Base-by-base conservation (phyloP, 1,140 invertebrate genomes). In the Papilio helenus region DNA sequence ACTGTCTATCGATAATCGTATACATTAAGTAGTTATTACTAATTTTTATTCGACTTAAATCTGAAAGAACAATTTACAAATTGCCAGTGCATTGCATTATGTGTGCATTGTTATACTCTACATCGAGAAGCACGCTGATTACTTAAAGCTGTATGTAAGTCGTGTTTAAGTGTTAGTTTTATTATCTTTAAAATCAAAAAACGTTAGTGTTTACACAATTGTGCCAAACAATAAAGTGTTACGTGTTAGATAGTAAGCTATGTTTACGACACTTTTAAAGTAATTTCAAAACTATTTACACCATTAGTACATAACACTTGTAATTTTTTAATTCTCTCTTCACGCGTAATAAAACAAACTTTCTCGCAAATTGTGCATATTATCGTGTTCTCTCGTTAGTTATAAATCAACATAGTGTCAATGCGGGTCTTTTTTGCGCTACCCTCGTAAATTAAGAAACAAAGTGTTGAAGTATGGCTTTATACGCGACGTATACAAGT, bases 321-420 rank as follows among this genome's bases (percentile, higher is more conserved):
- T 34, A 29, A 68, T 51, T 5, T 74, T 65, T 77, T 65, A 77
- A 77, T 77, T 77, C 16, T 46, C 76, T 77, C 76, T 77, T 77
- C 76, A 65, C 76, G 76, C 76, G 76, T 77, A 23, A 77, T 77
- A 77, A 77, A 77, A 44, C 76, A 77, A 68, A 77, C 76, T 77
- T 77, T 77, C 76, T 65, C 76, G 55, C 76, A 49, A 77, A 77
- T 76, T 76, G 49, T 76, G 73, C 73, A 76, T 77, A 65, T 77
- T 77, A 44, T 65, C 76, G n/a, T 44, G 76, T 77, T 44, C 76
- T 65, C 76, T 77, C 58, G 55, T 77, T 65, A 65, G 34, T 77
- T 65, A 65, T 77, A 65, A 77, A 65, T 77, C 58, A 77, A 55
- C 51, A 16, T 42, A 58, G 10, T 51, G 34, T 55, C 49, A 12